These are phyloP conservation scores for Helogale parvula DNA, from an alignment of 2,113 vertebrate species.

Conservation along the genomic window DNA sequence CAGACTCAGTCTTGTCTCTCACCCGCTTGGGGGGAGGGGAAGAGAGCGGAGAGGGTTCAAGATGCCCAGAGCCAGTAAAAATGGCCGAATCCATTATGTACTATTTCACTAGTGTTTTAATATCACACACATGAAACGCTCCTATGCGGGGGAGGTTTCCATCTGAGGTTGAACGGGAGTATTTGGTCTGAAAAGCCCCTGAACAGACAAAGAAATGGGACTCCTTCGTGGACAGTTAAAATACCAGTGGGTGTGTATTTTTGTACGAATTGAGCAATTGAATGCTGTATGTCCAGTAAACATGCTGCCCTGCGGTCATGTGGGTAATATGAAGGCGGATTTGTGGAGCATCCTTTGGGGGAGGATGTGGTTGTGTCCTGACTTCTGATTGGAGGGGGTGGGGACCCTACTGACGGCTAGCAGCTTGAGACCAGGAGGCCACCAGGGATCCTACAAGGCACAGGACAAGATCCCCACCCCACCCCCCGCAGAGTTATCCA, in stretches of 20 bases:
- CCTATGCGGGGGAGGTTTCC: background rate
- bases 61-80: background rate
- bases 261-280: background rate
- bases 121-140: background rate
- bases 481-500: fast-evolving
- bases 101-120: background rate
- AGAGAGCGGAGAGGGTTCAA: background rate
- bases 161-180: background rate
- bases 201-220: background rate
- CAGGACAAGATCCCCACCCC: too few species aligned
- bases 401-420: fast-evolving
- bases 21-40: background rate
- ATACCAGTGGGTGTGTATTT: background rate
- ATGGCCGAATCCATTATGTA: background rate
- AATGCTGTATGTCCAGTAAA: background rate
- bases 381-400: background rate
- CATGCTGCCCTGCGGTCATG: background rate
- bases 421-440: too few species aligned
- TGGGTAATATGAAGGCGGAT: background rate
- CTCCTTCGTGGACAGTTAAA: background rate
- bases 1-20: background rate
- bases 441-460: fast-evolving
- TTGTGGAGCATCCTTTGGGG: background rate
- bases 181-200: background rate
- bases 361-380: background rate